These are phyloP conservation scores for Cavia aperea DNA, from an alignment of 2,113 vertebrate genomes.

Conservation along the genomic window DNA sequence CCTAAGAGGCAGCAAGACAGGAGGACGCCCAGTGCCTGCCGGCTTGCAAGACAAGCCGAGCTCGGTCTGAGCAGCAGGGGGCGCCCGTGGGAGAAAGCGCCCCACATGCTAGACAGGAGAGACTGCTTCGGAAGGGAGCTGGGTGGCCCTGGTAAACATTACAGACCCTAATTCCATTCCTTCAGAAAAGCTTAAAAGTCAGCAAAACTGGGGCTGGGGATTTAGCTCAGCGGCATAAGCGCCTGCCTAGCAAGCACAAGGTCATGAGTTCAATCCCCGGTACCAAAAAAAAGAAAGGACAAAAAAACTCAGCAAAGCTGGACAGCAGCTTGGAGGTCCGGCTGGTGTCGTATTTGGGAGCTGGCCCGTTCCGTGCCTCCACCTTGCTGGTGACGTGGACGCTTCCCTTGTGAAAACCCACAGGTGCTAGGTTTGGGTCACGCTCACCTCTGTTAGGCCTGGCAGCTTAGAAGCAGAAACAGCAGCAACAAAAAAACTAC, in stretches of 20 bases:
- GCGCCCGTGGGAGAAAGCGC: rapidly evolving
- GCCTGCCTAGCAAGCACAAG: too few species aligned
- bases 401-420: rapidly evolving
- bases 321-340: rapidly evolving
- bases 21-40: rapidly evolving
- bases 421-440: rapidly evolving
- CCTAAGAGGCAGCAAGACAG: not conserved
- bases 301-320: too few species aligned
- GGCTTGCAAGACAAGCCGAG: rapidly evolving
- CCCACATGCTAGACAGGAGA: too few species aligned
- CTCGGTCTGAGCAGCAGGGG: rapidly evolving
- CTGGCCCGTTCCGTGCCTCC: rapidly evolving
- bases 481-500: not conserved
- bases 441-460: not conserved
- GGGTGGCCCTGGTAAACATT: too few species aligned
- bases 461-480: not conserved
- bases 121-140: not conserved
- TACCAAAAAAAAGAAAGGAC: too few species aligned
- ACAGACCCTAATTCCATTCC: rapidly evolving
- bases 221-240: too few species aligned
- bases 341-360: rapidly evolving
- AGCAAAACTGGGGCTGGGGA: too few species aligned
- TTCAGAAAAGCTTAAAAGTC: not conserved
- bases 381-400: rapidly evolving
- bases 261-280: too few species aligned